Evolutionary conservation across 2,113 vertebrate genomes (phyloP), one percentile per base, ranked within the genome.

Genomic region (Ovibos moschatus): DNA sequence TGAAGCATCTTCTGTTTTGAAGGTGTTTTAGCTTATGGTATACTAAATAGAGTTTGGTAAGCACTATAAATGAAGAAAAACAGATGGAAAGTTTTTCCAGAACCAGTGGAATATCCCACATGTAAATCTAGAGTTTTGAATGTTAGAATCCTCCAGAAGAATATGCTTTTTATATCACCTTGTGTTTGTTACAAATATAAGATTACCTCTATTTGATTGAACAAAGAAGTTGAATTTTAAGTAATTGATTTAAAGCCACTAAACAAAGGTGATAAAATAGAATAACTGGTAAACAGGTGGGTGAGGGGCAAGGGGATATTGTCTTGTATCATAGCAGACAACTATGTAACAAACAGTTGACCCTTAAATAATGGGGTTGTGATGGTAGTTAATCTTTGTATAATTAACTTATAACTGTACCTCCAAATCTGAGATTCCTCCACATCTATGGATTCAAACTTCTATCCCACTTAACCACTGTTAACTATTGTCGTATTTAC

Each of bases 161-260:
- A 93, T 87, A 64, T 95, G 7, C n/a, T 92, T 94, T 89, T 81
- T 67, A 17, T 47, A 47, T 6, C 1, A 92, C 6, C 43, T n/a
- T 90, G 9, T 86, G 13, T 94, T 95, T 45, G 43, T 94, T 93
- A 23, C 2, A 98, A 89, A 30, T 94, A 64, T 64, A 86, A 60
- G 17, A 51, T 45, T 25, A 10, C 89, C 14, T 88, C 16, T 36
- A 89, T 86, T 95, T 95, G 62, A 58, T 19, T 87, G 19, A 87
- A 95, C 1, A 83, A 74, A 27, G 33, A 83, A 62, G 85, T 58
- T 60, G 40, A 95, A 78, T 94, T 91, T 71, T 93, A 85, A 96
- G 17, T 93, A 67, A 85, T 45, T 93, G 74, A 76, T 94, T 97
- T 93, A 82, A 96, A 55, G 55, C 51, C 81, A 87, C 28, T 92